These are phyloP conservation scores for Macaca nemestrina DNA, from an alignment of 2,113 vertebrate species.

Conservation along the genomic window DNA sequence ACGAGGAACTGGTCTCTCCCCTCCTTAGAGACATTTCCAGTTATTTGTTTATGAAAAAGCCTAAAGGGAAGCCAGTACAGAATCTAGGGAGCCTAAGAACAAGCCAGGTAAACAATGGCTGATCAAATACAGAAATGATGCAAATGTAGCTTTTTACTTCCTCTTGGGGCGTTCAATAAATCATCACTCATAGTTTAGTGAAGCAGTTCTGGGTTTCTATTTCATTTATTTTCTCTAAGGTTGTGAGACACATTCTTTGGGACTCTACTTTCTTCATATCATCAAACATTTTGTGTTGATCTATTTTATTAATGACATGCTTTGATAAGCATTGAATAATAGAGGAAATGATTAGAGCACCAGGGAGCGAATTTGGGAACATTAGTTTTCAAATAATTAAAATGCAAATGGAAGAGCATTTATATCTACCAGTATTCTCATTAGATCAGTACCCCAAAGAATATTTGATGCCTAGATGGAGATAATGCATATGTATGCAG, in stretches of 20 bases:
- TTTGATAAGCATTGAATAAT: neutral
- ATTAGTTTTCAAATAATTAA: conserved; percentile 41
- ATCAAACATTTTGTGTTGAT: neutral
- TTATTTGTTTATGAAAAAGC: conserved; percentile 78
- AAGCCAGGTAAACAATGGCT: conserved; percentile 38
- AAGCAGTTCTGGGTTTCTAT: neutral
- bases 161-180: neutral
- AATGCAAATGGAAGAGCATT: neutral
- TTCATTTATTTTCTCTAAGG: neutral
- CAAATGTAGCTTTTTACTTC: neutral
- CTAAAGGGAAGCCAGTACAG: conserved; percentile 60
- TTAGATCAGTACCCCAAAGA: neutral
- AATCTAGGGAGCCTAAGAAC: conserved; percentile 18
- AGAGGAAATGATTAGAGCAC: neutral
- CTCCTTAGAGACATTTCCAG: conserved; percentile 71
- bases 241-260: neutral
- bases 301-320: neutral
- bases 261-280: neutral
- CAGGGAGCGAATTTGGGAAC: neutral
- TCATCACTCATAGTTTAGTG: neutral
- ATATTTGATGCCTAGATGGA: neutral
- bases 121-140: neutral
- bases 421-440: neutral
- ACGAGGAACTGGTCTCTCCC: conserved; percentile 67
- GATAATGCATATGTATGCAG: neutral